Evolutionary conservation across 2,888 invertebrate species (phyloP).

Genomic region (Pristionchus fissidentatus): DNA sequence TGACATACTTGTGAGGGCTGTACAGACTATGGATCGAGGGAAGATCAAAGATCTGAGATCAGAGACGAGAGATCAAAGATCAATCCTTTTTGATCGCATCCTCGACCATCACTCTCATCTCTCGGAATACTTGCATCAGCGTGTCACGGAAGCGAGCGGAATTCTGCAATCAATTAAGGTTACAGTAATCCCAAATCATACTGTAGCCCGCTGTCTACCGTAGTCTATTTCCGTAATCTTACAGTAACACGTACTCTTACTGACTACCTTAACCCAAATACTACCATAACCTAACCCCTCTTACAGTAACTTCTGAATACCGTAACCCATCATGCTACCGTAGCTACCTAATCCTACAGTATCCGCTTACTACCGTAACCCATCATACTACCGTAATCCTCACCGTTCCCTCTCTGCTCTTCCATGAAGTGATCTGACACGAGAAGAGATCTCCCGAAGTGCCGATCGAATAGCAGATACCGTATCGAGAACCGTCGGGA

Average conservation of each 20-base stretch:
- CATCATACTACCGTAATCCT: background rate
- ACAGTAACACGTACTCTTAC: too few relatives aligned
- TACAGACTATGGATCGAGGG: background rate
- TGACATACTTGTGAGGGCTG: too few relatives aligned
- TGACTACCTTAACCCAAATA: too few relatives aligned
- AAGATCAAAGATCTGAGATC: background rate
- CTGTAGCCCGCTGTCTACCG: too few relatives aligned
- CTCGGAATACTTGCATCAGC: constrained; percentile 57
- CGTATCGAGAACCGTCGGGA: constrained; percentile 69
- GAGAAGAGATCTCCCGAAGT: constrained; percentile 66
- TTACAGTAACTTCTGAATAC: background rate
- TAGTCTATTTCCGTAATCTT: too few relatives aligned
- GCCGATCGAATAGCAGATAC: constrained; percentile 69
- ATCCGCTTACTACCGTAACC: background rate
- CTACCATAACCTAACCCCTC: background rate
- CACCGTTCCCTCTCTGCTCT: constrained; percentile 60
- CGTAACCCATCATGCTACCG: background rate
- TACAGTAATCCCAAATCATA: background rate
- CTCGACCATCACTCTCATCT: constrained; percentile 61
- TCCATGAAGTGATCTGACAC: constrained; percentile 68
- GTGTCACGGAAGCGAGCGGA: constrained; percentile 58
- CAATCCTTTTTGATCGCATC: constrained; percentile 50
- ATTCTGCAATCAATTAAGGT: constrained; percentile 53
- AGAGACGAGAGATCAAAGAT: background rate
- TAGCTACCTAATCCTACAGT: background rate